Percentiles rank a stretch among this genome's conserved stretches.
Conservation (phyloP, 1,140 invertebrate genomes). For the Daktulosphaira vitifoliae region DNA sequence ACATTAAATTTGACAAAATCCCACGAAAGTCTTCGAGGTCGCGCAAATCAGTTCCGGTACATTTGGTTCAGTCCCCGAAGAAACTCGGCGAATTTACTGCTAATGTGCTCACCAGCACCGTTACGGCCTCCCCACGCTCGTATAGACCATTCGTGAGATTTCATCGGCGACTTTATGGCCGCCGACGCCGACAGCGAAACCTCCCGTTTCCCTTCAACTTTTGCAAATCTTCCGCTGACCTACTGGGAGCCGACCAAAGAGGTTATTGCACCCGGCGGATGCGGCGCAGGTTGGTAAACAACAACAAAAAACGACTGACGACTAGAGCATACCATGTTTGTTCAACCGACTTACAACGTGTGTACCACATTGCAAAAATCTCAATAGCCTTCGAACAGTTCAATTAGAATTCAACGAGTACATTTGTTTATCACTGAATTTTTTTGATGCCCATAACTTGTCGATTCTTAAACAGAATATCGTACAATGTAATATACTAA, state of each 20-base stretch:
- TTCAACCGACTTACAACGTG: too few relatives aligned
- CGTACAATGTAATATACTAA: too few relatives aligned
- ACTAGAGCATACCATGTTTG: too few relatives aligned
- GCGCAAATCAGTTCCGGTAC: conserved; percentile 29
- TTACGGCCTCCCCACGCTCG: not conserved
- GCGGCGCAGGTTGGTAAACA: not conserved
- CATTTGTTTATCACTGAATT: not conserved
- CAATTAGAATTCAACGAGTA: not conserved
- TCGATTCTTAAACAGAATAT: not conserved
- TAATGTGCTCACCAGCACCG: not conserved
- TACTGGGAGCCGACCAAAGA: not conserved
- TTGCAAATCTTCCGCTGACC: not conserved
- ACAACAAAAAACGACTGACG: too few relatives aligned
- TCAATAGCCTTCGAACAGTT: too few relatives aligned
- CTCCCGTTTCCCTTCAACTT: not conserved
- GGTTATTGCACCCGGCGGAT: conserved; percentile 10
- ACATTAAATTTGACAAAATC: not conserved
- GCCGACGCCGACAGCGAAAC: too few relatives aligned
- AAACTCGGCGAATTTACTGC: conserved; percentile 22
- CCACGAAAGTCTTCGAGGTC: not conserved
- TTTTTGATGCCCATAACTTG: not conserved
- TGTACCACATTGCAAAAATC: too few relatives aligned
- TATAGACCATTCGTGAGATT: not conserved
- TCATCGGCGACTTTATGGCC: conserved; percentile 4
- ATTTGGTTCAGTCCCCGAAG: conserved; percentile 13